Evolutionary conservation across 1,140 invertebrate genomes (phyloP), one percentile per base, ranked within the genome.

Genomic region (Campodea augens): DNA sequence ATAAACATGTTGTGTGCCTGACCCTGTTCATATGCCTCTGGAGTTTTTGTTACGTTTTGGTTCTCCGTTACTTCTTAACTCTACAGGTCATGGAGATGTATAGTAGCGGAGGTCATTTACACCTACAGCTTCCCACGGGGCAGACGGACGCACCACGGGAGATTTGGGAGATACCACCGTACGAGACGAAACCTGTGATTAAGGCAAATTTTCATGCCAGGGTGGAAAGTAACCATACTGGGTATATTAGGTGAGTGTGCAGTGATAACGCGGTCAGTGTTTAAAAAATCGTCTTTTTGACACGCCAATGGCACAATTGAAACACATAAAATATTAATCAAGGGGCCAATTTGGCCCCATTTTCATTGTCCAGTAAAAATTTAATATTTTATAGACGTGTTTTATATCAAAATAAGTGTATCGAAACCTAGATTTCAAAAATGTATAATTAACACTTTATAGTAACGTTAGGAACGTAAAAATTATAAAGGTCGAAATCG

Each of bases 131-230:
- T 55, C 86, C 89, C 44, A 74, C 74, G 49, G 81, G 77, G n/a
- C 73, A 79, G 52, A 61, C 70, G 42, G 82, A 87, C 59, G 86
- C 78, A 19, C 73, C 81, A 19, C 78, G 78, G 56, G 72, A 75
- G 53, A 64, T 81, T 53, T 96, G 90, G 90, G 74, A 83, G 60
- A 83, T 97, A 59, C 79, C 84, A 50, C 86, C 91, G 43, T 88
- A 81, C 64, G 73, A 84, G 63, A 80, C 84, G 20, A 87, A 87
- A 60, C 73, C 85, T 46, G 73, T 97, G 38, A 91, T 93, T 65
- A 75, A 78, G 57, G 76, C 92, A 48, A 75, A 75, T 54, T 84
- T 89, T 64, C 68, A 82, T 62, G 81, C 79, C 47, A 68, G 73
- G 57, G 61, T 65, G 52, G 75, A 81, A 61, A 76, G 74, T 58